Evolutionary conservation across 2,888 invertebrate species (phyloP), one percentile per base, ranked within the genome.

Genomic region (Ornithoptera alexandrae): DNA sequence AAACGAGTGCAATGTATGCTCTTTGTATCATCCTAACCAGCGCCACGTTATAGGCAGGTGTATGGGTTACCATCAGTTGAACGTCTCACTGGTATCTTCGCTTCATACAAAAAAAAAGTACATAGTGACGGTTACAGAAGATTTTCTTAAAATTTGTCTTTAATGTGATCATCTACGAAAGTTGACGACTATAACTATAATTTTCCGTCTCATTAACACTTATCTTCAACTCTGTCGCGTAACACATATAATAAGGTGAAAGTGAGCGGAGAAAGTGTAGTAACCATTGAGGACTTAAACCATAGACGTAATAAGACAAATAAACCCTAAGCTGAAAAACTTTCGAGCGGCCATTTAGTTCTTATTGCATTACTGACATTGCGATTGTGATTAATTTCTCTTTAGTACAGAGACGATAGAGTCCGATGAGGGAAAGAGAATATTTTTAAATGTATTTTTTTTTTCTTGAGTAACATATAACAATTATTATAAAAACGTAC

Each of bases 221-320:
- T 53, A 53, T 58, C 39, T 20, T 22, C 53, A 53, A 70, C 24
- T 67, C 66, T 63, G 70, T 63, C 63, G 59, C 58, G 18, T 62
- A 65, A 62, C 50, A 57, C 57, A 20, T 20, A 50, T 66, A 67
- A 70, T 59, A 66, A 70, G 42, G 63, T 39, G 70, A 70, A 70
- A 70, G 70, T 63, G 22, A 53, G 53, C 50, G 63, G 66, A 22
- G 66, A 70, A 70, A 70, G 70, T 65, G 65, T 65, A 46, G n/a
- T 56, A 62, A 46, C 24, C 22, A 39, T 60, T 50, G 24, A 39
- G 24, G 4, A 30, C 17, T 62, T 39, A 6, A 12, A 57, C 18
- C 60, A 61, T 50, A 66, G 60, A 20, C 50, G 53, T 42, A 67
- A 67, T 56, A 67, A 62, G 24, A 67, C 36, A 24, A 57, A 57